Evolutionary conservation across 2,113 vertebrate genomes (phyloP), one percentile per base, ranked within the genome.

Genomic region (Sylvilagus bachmani): DNA sequence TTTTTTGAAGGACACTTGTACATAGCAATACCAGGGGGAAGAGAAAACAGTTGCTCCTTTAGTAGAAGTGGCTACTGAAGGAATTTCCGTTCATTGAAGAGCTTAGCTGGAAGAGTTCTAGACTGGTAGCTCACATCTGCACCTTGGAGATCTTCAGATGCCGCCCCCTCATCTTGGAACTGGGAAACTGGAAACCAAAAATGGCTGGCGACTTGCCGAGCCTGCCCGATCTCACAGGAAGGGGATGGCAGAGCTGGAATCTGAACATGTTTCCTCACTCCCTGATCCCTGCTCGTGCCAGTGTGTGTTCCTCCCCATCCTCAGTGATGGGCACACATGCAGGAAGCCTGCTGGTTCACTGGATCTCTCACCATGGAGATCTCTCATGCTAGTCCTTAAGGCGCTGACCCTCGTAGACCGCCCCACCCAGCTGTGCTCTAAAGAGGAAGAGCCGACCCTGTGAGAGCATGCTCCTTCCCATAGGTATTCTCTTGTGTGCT

Each of bases 201-300:
- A 67, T 84, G 69, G 74, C 36, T 96, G 94, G 90, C 38, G 14
- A 58, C 53, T 89, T 93, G 71, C 77, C 93, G 87, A 17, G 22
- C 24, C 66, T 87, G 33, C 55, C 77, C 82, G 66, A 85, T 91
- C 75, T 29, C 89, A 95, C 89, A 95, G 38, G 91, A 95, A 93
- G 87, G 71, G 87, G 87, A 94, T 74, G 90, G 91, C 89, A 88
- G 91, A 96, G 64, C 78, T 89, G 67, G 94, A 93, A 91, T 94
- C 66, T 73, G 79, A 71, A 82, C 49, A 4, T 58, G n/a, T 97
- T 96, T 89, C 81, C 81, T 81, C 67, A 84, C 62, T 91, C 74
- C 58, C 73, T 82, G 14, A 27, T 85, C 85, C 44, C 69, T 79
- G 29, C 61, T 95, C 61, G 67, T 88, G 95, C 82, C 83, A 79